Conservation (phyloP, 2,113 vertebrate species). For the Pluvialis apricaria region DNA sequence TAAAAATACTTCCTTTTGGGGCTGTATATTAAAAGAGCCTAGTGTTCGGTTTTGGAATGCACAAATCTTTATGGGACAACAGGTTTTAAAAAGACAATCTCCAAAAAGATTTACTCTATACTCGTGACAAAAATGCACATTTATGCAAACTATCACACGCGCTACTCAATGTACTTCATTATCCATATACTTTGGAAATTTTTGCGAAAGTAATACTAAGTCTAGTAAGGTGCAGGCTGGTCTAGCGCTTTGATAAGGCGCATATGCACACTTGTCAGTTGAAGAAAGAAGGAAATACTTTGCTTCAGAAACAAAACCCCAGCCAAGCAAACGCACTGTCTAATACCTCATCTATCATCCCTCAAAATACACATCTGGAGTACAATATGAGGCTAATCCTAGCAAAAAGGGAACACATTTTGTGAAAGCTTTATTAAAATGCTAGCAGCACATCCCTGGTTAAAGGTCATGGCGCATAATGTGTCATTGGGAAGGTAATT, state of each 20-base stretch:
- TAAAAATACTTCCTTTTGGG: background rate
- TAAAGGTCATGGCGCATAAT: conserved; percentile 18
- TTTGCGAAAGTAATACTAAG: background rate
- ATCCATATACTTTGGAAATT: background rate
- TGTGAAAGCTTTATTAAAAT: conserved; percentile 26
- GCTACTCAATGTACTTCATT: background rate
- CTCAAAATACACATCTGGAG: conserved; percentile 36
- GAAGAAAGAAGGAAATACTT: background rate
- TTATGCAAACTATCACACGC: background rate
- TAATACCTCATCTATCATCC: background rate
- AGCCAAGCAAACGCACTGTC: background rate
- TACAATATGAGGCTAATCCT: background rate
- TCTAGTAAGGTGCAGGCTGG: background rate
- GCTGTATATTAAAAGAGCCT: background rate
- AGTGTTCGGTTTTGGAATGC: background rate
- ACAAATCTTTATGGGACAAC: background rate
- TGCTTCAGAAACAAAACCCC: background rate
- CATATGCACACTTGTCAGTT: background rate
- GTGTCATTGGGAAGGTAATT: conserved; percentile 41
- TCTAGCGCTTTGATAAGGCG: background rate
- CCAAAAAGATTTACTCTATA: background rate
- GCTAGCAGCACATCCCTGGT: background rate
- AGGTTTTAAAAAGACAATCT: background rate
- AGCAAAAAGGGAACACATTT: background rate
- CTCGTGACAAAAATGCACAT: background rate